These are phyloP conservation scores for Pteromalus puparum DNA, from an alignment of 1,140 invertebrate species.

Conservation along the genomic window DNA sequence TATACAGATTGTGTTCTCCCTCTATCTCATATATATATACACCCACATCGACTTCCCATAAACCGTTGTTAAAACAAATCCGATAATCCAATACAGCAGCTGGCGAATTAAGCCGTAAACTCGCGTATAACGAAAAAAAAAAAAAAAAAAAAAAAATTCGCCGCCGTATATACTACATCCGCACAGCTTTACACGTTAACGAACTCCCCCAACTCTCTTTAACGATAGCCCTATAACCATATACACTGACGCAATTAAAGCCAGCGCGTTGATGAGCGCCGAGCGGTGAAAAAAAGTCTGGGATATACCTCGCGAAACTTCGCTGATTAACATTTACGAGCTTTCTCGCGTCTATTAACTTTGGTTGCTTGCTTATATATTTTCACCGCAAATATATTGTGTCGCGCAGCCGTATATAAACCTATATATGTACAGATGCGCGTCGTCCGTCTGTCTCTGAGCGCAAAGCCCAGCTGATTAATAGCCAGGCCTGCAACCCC, in stretches of 20 bases:
- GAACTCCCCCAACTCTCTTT: not conserved
- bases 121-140: not conserved
- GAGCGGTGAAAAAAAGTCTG: too few relatives aligned
- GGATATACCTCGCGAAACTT: too few relatives aligned
- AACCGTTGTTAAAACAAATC: not conserved
- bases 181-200: not conserved
- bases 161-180: not conserved
- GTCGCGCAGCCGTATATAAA: not conserved
- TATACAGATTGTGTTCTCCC: too few relatives aligned
- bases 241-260: conserved; percentile 7
- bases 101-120: conserved; percentile 24
- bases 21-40: too few relatives aligned
- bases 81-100: not conserved
- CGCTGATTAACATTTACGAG: not conserved
- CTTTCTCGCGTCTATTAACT: not conserved
- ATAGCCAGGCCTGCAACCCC: not conserved
- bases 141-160: conserved; percentile 5
- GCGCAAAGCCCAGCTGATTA: not conserved
- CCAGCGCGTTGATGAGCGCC: not conserved
- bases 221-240: not conserved
- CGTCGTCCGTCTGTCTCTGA: too few relatives aligned
- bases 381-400: not conserved
- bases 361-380: too few relatives aligned
- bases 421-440: not conserved
- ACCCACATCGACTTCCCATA: not conserved